Evolutionary conservation across 2,113 vertebrate species (phyloP).

Genomic region (Bubo scandiacus): DNA sequence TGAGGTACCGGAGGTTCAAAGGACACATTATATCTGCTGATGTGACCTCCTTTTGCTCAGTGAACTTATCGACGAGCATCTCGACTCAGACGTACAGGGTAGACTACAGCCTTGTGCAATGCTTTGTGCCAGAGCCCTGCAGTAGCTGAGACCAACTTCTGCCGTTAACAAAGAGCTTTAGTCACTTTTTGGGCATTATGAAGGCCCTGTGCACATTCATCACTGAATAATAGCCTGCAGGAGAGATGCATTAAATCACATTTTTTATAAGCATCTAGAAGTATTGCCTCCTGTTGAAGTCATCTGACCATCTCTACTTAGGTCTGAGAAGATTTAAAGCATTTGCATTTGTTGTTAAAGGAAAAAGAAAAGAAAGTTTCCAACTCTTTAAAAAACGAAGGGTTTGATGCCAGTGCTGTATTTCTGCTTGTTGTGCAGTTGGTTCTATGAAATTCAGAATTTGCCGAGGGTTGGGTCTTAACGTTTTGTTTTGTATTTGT

Average conservation of each 20-base stretch:
- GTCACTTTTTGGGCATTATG: background rate
- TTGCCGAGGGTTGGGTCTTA: background rate
- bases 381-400: background rate
- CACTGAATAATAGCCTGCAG: background rate
- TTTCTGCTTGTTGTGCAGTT: background rate
- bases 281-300: background rate
- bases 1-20: background rate
- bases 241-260: background rate
- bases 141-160: background rate
- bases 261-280: background rate
- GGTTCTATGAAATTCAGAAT: background rate
- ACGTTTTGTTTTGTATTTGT: background rate
- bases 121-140: background rate
- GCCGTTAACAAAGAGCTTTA: background rate
- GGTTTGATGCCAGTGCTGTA: background rate
- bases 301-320: background rate
- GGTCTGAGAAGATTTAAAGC: background rate
- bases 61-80: background rate
- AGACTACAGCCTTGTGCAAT: background rate
- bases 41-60: conserved; percentile 2
- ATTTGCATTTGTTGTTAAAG: background rate
- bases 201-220: background rate
- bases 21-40: background rate
- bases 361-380: background rate
- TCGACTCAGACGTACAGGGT: background rate